Percentiles rank a stretch among this genome's conserved stretches.
phyloP scores from a whole-genome alignment of 2,797 vertebrate genomes.

The Sebastes variabilis region DNA sequence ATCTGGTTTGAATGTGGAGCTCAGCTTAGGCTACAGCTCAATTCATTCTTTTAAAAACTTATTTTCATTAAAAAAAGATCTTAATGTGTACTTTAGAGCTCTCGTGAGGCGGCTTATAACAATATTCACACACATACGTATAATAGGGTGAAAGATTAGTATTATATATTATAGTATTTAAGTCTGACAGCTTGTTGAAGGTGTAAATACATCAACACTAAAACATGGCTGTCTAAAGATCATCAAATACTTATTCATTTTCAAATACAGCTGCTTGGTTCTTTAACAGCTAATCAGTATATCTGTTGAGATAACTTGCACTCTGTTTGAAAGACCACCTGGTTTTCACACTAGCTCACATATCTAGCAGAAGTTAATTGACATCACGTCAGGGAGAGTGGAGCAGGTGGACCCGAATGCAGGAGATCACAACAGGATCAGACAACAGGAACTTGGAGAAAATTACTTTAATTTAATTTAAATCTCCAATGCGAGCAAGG shows the following conservation, averaged over 20 bases:
- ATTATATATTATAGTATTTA: neutral
- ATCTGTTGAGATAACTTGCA: too few species aligned
- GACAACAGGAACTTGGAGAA: too few species aligned
- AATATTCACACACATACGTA: neutral
- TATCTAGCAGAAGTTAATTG: too few species aligned
- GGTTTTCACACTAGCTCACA: too few species aligned
- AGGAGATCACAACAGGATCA: too few species aligned
- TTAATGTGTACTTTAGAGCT: neutral
- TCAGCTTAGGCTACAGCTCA: neutral
- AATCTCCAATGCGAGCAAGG: too few species aligned
- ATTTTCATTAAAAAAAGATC: neutral
- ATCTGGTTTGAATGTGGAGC: slow-evolving; percentile 14
- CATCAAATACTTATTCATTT: neutral
- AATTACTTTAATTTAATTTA: too few species aligned
- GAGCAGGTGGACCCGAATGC: too few species aligned
- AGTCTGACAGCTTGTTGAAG: neutral
- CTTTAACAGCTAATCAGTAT: too few species aligned
- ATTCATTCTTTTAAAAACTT: neutral
- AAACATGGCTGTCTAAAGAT: neutral
- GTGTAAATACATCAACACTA: neutral
- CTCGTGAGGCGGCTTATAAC: neutral
- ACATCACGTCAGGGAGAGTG: too few species aligned
- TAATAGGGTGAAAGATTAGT: neutral
- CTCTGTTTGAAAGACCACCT: too few species aligned
- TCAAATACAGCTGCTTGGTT: neutral